phyloP scores from a whole-genome alignment of 1,140 invertebrate genomes.

The Atta colombica region DNA sequence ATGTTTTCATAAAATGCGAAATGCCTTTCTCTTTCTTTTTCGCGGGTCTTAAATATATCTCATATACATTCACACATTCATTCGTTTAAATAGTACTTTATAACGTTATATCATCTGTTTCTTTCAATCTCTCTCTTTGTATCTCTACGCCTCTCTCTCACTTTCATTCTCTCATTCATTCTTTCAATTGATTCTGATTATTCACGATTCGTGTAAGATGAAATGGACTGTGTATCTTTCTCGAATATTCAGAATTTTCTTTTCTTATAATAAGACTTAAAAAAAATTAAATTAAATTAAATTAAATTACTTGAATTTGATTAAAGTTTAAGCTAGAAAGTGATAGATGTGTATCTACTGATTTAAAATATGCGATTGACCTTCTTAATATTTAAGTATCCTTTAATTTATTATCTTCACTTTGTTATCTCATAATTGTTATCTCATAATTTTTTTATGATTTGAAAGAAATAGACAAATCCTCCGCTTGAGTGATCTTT shows the following conservation, averaged over 20 bases:
- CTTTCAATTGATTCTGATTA: slow-evolving; percentile 27
- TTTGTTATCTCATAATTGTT: background rate
- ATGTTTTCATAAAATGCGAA: slow-evolving; percentile 33
- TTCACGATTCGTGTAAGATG: slow-evolving; percentile 20
- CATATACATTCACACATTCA: slow-evolving; percentile 33
- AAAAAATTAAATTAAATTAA: background rate
- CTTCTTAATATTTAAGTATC: background rate
- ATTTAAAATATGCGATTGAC: background rate
- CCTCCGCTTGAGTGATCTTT: background rate
- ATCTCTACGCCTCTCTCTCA: slow-evolving; percentile 37
- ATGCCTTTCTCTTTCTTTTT: slow-evolving; percentile 48
- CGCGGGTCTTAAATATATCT: slow-evolving; percentile 17
- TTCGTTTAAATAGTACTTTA: slow-evolving; percentile 56
- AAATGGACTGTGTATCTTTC: slow-evolving; percentile 8
- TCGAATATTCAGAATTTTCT: slow-evolving; percentile 9
- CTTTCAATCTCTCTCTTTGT: slow-evolving; percentile 26
- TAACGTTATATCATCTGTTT: slow-evolving; percentile 49
- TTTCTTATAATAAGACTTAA: background rate
- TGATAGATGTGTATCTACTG: background rate
- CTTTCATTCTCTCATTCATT: slow-evolving; percentile 31
- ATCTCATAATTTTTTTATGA: background rate
- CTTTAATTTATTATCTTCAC: background rate
- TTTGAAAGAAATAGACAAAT: background rate
- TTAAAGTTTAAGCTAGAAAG: background rate
- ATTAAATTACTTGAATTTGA: background rate